Conservation (phyloP, 1,140 invertebrate genomes). For the Manduca sexta region DNA sequence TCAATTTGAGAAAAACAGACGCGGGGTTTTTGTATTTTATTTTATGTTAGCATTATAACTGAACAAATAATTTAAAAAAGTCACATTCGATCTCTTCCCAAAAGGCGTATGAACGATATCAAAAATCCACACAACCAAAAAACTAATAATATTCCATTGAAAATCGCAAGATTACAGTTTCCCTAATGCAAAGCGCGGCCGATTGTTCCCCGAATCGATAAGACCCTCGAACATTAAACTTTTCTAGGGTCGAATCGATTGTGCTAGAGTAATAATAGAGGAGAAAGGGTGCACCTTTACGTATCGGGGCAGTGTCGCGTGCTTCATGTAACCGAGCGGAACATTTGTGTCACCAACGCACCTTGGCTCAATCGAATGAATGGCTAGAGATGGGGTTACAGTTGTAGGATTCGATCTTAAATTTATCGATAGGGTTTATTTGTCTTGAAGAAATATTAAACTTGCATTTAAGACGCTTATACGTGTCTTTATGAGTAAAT, state of each 20-base stretch:
- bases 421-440: too few species aligned
- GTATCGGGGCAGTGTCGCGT: slow-evolving; percentile 31
- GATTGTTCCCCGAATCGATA: slow-evolving; percentile 10
- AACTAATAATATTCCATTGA: neutral
- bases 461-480: too few species aligned
- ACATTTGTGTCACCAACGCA: slow-evolving; percentile 18
- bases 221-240: slow-evolving; percentile 9
- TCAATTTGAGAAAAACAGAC: too few species aligned
- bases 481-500: too few species aligned
- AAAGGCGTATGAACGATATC: too few species aligned
- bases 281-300: slow-evolving; percentile 46
- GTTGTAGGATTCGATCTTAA: too few species aligned
- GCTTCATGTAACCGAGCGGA: slow-evolving; percentile 16
- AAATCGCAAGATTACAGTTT: slow-evolving; percentile 4
- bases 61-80: too few species aligned
- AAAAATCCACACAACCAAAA: too few species aligned
- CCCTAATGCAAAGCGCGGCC: slow-evolving; percentile 1
- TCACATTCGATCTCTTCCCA: too few species aligned
- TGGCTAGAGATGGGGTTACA: neutral
- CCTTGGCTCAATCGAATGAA: slow-evolving; percentile 11
- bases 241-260: slow-evolving; percentile 33
- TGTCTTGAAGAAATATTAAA: too few species aligned
- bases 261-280: slow-evolving; percentile 35
- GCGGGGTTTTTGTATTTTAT: too few species aligned
- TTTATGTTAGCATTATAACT: too few species aligned